These are phyloP conservation scores for Dendrolimus kikuchii DNA, from an alignment of 1,140 invertebrate genomes.

Conservation along the genomic window DNA sequence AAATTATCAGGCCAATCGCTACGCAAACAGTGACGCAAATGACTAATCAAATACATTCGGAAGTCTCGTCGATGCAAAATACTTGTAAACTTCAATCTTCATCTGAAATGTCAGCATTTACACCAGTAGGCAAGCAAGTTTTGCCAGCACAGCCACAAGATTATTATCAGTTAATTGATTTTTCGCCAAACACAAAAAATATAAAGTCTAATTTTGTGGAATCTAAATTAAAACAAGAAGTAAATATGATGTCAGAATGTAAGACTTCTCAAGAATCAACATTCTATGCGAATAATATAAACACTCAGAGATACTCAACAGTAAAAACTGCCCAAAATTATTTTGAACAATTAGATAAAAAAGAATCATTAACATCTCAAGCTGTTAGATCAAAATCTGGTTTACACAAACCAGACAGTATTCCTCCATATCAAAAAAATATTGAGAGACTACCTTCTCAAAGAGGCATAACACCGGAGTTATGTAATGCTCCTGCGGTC, in stretches of 20 bases:
- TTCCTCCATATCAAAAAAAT: constrained; percentile 76
- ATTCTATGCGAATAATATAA: constrained; percentile 20
- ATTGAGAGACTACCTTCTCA: constrained; percentile 73
- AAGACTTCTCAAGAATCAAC: constrained; percentile 26
- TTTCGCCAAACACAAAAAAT: neutral
- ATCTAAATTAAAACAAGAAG: constrained; percentile 7
- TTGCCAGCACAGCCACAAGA: constrained; percentile 40
- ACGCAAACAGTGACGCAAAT: constrained; percentile 32
- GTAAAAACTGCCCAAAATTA: constrained; percentile 48
- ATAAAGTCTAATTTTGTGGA: neutral
- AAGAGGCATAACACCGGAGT: constrained; percentile 67
- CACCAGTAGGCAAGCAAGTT: constrained; percentile 56
- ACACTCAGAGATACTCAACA: constrained; percentile 34
- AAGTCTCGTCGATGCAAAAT: constrained; percentile 50
- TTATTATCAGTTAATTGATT: neutral
- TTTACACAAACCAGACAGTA: constrained; percentile 73
- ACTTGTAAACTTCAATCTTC: constrained; percentile 51
- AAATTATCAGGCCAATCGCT: constrained; percentile 37
- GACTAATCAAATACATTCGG: constrained; percentile 30
- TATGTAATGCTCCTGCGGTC: constrained; percentile 39
- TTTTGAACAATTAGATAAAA: constrained; percentile 53
- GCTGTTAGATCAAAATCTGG: constrained; percentile 57
- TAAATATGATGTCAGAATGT: constrained; percentile 31
- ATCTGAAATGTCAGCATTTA: constrained; percentile 59
- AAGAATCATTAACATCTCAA: constrained; percentile 38